phyloP scores from a whole-genome alignment of 2,888 invertebrate species.

The Drosophila siamana region DNA sequence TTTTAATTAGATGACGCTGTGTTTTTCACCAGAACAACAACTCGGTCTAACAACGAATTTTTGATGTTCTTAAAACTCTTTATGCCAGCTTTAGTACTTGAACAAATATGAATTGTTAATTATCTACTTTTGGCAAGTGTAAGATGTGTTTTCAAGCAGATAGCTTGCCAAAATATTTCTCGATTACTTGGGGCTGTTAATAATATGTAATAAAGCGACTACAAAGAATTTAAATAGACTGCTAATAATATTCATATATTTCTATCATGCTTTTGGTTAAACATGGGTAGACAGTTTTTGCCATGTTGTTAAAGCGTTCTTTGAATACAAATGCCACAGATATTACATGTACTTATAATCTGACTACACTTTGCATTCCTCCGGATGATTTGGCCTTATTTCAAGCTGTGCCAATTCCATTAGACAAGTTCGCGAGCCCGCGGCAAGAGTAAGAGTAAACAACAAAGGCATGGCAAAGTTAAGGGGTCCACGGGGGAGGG shows the following conservation, averaged over 20 bases:
- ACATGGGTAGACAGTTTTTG: no score
- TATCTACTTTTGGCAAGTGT: no score
- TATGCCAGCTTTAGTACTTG: background rate
- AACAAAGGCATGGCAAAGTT: constrained; percentile 21
- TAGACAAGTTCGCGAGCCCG: constrained; percentile 3
- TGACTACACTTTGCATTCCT: background rate
- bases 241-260: no score
- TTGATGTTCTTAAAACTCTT: constrained; percentile 10
- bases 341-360: background rate
- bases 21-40: constrained; percentile 46
- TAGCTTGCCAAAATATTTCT: no score
- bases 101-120: no score
- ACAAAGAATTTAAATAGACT: no score
- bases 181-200: no score
- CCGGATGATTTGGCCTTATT: constrained; percentile 30
- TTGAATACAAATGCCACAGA: background rate
- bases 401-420: constrained; percentile 17
- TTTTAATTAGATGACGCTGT: constrained; percentile 77
- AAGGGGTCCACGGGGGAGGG: background rate
- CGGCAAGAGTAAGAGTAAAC: constrained; percentile 35
- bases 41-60: background rate
- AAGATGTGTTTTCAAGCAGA: no score
- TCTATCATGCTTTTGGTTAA: no score
- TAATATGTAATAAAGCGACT: no score
- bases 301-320: no score